A percentile compares a stretch with the other conserved stretches of the same genome.
Conservation (phyloP, 2,113 vertebrate species). For the Procavia capensis region DNA sequence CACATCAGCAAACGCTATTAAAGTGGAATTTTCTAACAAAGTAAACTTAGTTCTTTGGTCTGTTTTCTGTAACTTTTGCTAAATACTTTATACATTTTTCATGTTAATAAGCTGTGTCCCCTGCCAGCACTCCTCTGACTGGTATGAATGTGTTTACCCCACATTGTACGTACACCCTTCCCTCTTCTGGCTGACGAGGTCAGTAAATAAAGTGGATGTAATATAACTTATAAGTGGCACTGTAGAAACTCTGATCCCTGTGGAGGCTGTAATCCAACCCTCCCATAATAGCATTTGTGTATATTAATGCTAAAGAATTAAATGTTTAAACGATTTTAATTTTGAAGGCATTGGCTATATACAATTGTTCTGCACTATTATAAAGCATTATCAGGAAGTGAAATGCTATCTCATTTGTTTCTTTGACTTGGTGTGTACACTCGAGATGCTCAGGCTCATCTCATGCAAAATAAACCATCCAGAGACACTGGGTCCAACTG, state of each 20-base stretch:
- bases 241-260: slow-evolving; percentile 77
- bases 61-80: slow-evolving; percentile 88
- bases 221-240: slow-evolving; percentile 84
- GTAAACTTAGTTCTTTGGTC: slow-evolving; percentile 82
- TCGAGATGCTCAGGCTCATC: slow-evolving; percentile 84
- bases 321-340: slow-evolving; percentile 82
- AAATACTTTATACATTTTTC: slow-evolving; percentile 88
- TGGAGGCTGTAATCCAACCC: slow-evolving; percentile 42
- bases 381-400: slow-evolving; percentile 86
- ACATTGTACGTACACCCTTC: slow-evolving; percentile 84
- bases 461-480: slow-evolving; percentile 87
- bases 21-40: slow-evolving; percentile 85
- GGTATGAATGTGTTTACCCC: slow-evolving; percentile 82
- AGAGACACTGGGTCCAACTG: slow-evolving; percentile 74
- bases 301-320: slow-evolving; percentile 83
- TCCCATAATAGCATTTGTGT: slow-evolving; percentile 79
- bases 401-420: slow-evolving; percentile 80
- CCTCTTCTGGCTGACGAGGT: slow-evolving; percentile 79
- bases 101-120: slow-evolving; percentile 81
- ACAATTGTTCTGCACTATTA: slow-evolving; percentile 83
- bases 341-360: slow-evolving; percentile 83
- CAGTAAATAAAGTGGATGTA: slow-evolving; percentile 81
- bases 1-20: slow-evolving; percentile 62
- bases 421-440: slow-evolving; percentile 80
- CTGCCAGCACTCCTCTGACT: slow-evolving; percentile 81